phyloP scores from a whole-genome alignment of 2,113 vertebrate genomes.

The Corynorhinus townsendii region DNA sequence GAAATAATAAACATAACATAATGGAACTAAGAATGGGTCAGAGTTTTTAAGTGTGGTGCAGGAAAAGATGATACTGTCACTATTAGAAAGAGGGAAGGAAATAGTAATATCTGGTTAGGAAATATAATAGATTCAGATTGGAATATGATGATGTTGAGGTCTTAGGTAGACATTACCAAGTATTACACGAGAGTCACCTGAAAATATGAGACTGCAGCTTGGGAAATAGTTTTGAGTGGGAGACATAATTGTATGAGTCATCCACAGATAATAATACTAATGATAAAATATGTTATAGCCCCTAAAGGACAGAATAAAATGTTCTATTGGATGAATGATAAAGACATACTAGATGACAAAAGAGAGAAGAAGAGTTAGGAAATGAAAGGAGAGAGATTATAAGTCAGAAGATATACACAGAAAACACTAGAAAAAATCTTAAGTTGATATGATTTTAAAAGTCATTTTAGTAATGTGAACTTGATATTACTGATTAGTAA shows the following conservation, averaged over 20 bases:
- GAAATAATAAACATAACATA: not conserved
- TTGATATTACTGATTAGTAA: not conserved
- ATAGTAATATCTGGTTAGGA: not conserved
- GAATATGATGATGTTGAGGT: not conserved
- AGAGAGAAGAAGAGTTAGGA: not conserved
- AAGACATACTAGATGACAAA: not conserved
- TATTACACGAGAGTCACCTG: not conserved
- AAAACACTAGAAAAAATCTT: not conserved
- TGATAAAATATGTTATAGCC: not conserved
- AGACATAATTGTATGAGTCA: not conserved
- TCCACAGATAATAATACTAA: not conserved
- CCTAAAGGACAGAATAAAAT: not conserved
- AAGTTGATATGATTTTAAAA: not conserved
- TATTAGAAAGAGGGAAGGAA: not conserved
- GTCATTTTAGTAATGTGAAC: not conserved
- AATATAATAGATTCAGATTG: not conserved
- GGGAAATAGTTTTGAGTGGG: not conserved
- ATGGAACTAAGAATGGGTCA: not conserved
- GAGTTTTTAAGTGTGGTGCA: not conserved
- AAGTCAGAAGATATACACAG: not conserved
- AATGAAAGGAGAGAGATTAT: not conserved
- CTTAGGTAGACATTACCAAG: not conserved
- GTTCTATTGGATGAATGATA: not conserved
- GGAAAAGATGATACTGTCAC: not conserved
- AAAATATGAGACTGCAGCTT: not conserved